Base-by-base conservation (phyloP, 2,113 vertebrate genomes). In the Atherinomorus stipes region DNA sequence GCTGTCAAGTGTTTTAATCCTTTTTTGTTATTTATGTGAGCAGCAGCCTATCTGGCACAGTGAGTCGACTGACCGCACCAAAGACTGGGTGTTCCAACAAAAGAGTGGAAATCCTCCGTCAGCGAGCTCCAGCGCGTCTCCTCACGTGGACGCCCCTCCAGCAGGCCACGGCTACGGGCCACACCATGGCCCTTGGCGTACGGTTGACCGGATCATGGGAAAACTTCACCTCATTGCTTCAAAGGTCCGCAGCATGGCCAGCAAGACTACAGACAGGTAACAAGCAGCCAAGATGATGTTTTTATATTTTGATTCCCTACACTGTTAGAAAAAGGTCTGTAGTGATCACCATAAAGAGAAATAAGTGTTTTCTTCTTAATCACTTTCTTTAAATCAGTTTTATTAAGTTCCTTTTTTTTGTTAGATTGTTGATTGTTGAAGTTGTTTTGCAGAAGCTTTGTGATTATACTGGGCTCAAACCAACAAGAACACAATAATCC, bases 31-130 rank as follows among this genome's bases (percentile, higher is more conserved):
- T 58, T n/a, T 57, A 9, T 76, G 11, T 37, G 1, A 58, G 13
- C 66, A 71, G 73, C 68, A 70, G 68, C 58, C 49, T 0, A 22
- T 4, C 7, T 60, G 71, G 72, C 75, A 73, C 10, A n/a, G 57
- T 2, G 81, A 83, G 28, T 74, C 86, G 37, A 61, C 64, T 7
- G 94, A 95, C 42, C 92, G 93, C 83, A 96, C 95, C 71, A 95
- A 94, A 81, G 96, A 96, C 72, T 96, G 95, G 95, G 90, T 96
- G 85, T 90, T 95, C 73, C 94, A 95, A 68, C 96, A 97, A 81
- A 95, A 96, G 91, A 81, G 89, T 34, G 92, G 88, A 74, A 91
- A 88, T 65, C 23, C 58, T 0, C 89, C 89, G 38, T 72, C 80
- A 2, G 91, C 90, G 49, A 87, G 90, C 49, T 83, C 92, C 42